Conservation (phyloP, 2,888 invertebrate species). For the Priocnemis perturbator region DNA sequence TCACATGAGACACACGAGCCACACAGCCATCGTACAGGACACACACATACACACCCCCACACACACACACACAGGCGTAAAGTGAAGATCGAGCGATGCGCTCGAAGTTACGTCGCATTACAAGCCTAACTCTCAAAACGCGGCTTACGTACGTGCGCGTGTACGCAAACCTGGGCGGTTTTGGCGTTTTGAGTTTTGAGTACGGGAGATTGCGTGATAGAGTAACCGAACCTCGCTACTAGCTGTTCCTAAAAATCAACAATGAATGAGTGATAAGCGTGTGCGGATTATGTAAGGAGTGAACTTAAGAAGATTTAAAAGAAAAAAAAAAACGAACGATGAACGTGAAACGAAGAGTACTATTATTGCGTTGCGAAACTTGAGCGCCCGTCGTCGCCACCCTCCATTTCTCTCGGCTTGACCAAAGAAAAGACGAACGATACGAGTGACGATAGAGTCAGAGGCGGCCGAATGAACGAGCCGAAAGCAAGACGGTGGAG, state of each 20-base stretch:
- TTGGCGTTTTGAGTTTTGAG: constrained; percentile 66
- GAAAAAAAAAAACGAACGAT: constrained; percentile 22
- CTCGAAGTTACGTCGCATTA: background rate
- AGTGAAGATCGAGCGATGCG: background rate
- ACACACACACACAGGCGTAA: constrained; percentile 11
- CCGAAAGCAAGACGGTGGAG: too few species aligned
- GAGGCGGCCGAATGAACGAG: too few species aligned
- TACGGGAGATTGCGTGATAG: constrained; percentile 74
- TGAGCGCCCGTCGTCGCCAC: constrained; percentile 36
- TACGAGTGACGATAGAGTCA: background rate
- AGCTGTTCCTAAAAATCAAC: constrained; percentile 74
- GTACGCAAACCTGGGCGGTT: constrained; percentile 61
- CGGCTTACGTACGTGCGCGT: constrained; percentile 68
- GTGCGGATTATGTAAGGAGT: constrained; percentile 66
- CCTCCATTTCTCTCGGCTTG: constrained; percentile 35
- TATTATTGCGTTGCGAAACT: constrained; percentile 40
- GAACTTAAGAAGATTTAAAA: constrained; percentile 53
- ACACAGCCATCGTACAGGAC: constrained; percentile 9
- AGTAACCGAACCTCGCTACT: constrained; percentile 75
- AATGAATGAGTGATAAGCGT: constrained; percentile 73
- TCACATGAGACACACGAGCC: constrained; percentile 17
- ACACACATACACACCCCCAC: constrained; percentile 2
- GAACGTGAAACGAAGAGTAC: background rate
- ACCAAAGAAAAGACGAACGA: background rate
- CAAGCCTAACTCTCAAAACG: constrained; percentile 30